A percentile compares a stretch with the other conserved stretches of the same genome.
Conservation (phyloP, 2,888 invertebrate genomes). For the Tenodera sinensis region DNA sequence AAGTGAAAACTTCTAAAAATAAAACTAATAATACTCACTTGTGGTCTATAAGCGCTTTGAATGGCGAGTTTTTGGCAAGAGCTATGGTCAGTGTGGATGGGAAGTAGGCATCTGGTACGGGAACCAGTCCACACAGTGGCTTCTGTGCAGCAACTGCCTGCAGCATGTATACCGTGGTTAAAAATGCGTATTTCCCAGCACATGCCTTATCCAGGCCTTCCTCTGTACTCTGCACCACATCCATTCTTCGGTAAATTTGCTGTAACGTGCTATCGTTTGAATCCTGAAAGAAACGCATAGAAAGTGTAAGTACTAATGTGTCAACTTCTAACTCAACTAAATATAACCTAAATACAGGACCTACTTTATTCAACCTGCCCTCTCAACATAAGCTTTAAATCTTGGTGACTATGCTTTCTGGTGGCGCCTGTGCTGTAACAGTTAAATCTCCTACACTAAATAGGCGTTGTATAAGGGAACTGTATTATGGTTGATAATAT, state of each 20-base stretch:
- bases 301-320: not conserved
- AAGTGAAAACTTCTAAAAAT: too few relatives aligned
- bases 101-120: not conserved
- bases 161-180: not conserved
- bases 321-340: not conserved
- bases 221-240: not conserved
- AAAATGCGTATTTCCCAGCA: not conserved
- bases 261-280: not conserved
- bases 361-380: too few relatives aligned
- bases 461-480: too few relatives aligned
- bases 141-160: not conserved
- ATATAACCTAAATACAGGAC: too few relatives aligned
- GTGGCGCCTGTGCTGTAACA: too few relatives aligned
- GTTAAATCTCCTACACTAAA: too few relatives aligned
- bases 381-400: too few relatives aligned
- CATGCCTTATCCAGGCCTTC: not conserved
- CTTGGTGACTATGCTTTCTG: too few relatives aligned
- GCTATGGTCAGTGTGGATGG: conserved; percentile 14
- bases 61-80: not conserved
- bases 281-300: not conserved
- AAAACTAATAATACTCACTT: not conserved
- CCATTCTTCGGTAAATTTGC: not conserved
- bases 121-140: not conserved
- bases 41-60: not conserved
- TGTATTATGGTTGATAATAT: too few relatives aligned